A percentile compares a stretch with the other conserved stretches of the same genome.
phyloP scores from a whole-genome alignment of 2,113 vertebrate species.

The Bubalus kerabau region DNA sequence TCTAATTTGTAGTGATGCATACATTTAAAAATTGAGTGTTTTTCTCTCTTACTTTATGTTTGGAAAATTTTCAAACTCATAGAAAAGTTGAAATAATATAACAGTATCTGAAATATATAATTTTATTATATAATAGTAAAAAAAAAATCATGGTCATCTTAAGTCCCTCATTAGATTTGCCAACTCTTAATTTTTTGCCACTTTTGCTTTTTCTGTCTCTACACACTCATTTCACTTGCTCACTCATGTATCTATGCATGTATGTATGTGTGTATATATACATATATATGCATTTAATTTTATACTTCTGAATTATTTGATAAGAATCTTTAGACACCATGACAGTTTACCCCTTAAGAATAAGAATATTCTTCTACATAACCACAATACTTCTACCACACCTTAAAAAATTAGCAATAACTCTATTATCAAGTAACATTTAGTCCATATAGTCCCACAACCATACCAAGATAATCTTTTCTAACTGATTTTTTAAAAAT shows the following conservation, averaged over 20 bases:
- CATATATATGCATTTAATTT: background rate
- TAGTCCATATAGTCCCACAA: background rate
- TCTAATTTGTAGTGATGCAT: background rate
- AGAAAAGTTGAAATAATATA: background rate
- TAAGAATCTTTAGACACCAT: background rate
- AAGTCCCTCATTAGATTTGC: background rate
- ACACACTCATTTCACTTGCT: background rate
- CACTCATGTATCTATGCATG: background rate
- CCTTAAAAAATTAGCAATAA: background rate
- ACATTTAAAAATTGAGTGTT: background rate
- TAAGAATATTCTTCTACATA: background rate
- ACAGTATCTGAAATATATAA: background rate
- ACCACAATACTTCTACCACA: background rate
- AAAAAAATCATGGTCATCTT: background rate
- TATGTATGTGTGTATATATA: background rate
- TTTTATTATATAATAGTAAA: background rate
- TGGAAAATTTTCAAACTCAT: background rate
- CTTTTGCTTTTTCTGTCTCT: background rate
- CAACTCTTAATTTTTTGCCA: background rate
- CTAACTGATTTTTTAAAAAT: background rate
- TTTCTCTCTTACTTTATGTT: slow-evolving; percentile 3
- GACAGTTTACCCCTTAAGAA: background rate
- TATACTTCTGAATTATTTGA: background rate
- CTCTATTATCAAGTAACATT: background rate
- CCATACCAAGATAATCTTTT: background rate